Evolutionary conservation across 1,140 invertebrate species (phyloP).

Genomic region (Mesaphorura yosii): DNA sequence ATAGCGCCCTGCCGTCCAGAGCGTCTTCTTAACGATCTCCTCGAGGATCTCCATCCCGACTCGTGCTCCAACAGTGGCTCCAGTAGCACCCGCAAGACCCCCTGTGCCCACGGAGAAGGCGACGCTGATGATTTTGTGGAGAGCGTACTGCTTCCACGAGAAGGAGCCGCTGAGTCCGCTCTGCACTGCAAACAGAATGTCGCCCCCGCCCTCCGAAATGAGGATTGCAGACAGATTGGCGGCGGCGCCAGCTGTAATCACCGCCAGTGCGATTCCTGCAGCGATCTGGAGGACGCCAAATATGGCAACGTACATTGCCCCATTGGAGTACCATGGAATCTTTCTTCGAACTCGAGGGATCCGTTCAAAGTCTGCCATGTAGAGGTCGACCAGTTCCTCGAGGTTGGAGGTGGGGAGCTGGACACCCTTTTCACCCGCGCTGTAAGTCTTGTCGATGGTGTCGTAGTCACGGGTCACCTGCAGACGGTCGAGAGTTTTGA

Average conservation of each 20-base stretch:
- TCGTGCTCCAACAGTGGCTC: not conserved
- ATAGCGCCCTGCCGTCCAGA: not conserved
- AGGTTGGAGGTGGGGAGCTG: not conserved
- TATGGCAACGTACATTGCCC: not conserved
- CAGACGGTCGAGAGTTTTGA: not conserved
- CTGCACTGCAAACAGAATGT: conserved; percentile 4
- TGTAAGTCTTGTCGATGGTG: not conserved
- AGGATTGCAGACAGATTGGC: conserved; percentile 1
- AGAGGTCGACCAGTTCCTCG: not conserved
- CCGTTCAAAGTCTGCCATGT: conserved; percentile 4
- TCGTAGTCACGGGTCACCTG: not conserved
- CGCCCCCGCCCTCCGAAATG: conserved; percentile 9
- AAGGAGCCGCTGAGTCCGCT: conserved; percentile 3
- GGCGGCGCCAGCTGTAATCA: not conserved
- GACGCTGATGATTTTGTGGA: conserved; percentile 7
- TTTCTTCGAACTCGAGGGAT: not conserved
- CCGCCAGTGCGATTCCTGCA: not conserved
- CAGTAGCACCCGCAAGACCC: not conserved
- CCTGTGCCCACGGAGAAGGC: not conserved
- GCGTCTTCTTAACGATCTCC: conserved; percentile 2
- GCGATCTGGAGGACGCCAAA: conserved; percentile 4
- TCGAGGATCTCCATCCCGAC: not conserved
- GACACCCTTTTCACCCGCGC: too few species aligned
- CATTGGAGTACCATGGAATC: conserved; percentile 5
- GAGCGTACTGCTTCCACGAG: conserved; percentile 5